Conservation (phyloP, 2,888 invertebrate genomes). For the Smittia aterrima region DNA sequence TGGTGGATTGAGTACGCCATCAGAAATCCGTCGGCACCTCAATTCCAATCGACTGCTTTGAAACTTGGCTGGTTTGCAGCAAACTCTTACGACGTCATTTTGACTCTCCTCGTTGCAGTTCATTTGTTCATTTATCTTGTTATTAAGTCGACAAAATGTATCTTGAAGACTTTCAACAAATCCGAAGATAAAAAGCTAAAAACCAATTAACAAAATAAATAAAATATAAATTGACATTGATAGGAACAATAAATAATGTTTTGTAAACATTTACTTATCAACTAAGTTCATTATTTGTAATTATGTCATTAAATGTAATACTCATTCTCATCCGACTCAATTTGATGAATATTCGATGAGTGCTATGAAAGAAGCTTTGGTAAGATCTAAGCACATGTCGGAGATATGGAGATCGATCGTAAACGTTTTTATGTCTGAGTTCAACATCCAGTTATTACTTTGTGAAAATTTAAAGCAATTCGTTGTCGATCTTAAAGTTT, state of each 20-base stretch:
- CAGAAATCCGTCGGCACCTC: constrained; percentile 23
- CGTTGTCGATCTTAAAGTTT: no score
- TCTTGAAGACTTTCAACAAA: background rate
- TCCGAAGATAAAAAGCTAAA: background rate
- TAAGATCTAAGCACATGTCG: no score
- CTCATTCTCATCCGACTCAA: no score
- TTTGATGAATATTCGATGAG: no score
- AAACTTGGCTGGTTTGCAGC: constrained; percentile 27
- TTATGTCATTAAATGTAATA: no score
- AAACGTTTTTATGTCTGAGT: no score
- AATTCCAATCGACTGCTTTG: constrained; percentile 8
- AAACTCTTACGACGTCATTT: constrained; percentile 19
- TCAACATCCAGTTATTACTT: no score
- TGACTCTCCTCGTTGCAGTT: background rate
- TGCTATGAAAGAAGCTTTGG: no score
- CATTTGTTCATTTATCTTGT: background rate
- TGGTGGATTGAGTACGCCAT: constrained; percentile 41
- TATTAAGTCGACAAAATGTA: background rate
- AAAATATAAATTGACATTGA: background rate
- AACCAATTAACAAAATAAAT: background rate
- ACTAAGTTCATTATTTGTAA: no score
- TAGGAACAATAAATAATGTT: background rate
- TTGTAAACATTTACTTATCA: no score
- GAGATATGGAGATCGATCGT: no score
- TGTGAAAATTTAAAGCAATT: no score